A percentile compares a stretch with the other conserved stretches of the same genome.
Conservation (phyloP, 2,113 vertebrate genomes). For the Hippopotamus amphibius region DNA sequence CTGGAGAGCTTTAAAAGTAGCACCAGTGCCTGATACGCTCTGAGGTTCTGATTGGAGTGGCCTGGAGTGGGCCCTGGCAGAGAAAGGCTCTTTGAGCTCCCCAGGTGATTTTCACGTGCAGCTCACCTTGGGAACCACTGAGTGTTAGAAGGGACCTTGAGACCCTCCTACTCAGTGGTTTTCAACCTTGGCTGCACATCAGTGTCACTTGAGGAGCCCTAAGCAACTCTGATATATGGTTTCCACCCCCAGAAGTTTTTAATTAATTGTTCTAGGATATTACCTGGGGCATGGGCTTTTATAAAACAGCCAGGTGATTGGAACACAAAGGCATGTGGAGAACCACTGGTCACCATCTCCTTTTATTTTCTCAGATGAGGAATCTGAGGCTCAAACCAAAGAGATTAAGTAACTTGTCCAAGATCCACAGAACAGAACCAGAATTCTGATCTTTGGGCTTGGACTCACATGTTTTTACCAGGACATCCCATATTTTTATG, state of each 20-base stretch:
- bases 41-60: neutral
- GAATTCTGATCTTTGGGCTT: neutral
- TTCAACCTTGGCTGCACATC: neutral
- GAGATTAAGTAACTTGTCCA: neutral
- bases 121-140: rapidly evolving
- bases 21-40: neutral
- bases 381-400: neutral
- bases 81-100: neutral
- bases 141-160: neutral
- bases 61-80: rapidly evolving
- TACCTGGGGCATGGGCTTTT: neutral
- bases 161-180: neutral
- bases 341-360: neutral
- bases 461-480: neutral
- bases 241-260: neutral
- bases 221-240: neutral
- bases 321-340: neutral
- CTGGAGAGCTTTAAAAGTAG: neutral
- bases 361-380: neutral
- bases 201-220: neutral
- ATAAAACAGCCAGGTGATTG: neutral
- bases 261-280: neutral
- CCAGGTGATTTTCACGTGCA: neutral
- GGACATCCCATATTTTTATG: neutral
- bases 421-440: neutral